phyloP scores from a whole-genome alignment of 2,797 vertebrate species.

The Notoglanidium macrostoma region DNA sequence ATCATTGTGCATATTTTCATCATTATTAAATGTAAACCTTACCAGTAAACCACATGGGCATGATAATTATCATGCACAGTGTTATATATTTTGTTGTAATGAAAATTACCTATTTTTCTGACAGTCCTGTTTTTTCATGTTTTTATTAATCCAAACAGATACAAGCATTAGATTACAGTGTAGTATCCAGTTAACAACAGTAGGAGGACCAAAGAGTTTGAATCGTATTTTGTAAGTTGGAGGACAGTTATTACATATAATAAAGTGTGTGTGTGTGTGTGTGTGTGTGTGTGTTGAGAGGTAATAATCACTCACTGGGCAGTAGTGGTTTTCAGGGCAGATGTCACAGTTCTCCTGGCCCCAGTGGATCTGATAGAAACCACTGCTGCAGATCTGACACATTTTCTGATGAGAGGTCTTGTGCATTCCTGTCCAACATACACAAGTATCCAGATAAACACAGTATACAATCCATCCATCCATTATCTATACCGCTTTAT shows the following conservation, averaged over 20 bases:
- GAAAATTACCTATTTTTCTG: not conserved
- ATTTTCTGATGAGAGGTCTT: slow-evolving; percentile 72
- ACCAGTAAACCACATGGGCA: not conserved
- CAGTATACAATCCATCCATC: too few species aligned
- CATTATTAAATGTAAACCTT: not conserved
- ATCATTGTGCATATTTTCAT: not conserved
- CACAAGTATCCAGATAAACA: not conserved
- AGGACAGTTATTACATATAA: not conserved
- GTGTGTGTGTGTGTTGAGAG: too few species aligned
- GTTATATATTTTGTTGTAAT: not conserved
- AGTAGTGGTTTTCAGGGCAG: slow-evolving; percentile 90
- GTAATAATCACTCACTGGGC: slow-evolving; percentile 78
- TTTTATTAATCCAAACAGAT: not conserved
- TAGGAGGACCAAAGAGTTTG: not conserved
- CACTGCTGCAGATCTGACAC: slow-evolving; percentile 81
- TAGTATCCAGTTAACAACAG: not conserved
- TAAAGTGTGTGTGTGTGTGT: slow-evolving; percentile 1
- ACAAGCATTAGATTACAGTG: not conserved
- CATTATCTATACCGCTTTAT: too few species aligned
- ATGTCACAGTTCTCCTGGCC: slow-evolving; percentile 80
- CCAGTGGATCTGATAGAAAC: slow-evolving; percentile 79
- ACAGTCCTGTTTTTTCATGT: not conserved
- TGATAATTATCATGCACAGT: not conserved
- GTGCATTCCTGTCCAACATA: slow-evolving; percentile 78
- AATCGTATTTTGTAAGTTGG: not conserved